phyloP scores from a whole-genome alignment of 1,140 invertebrate species.

The Drepana arcuata region DNA sequence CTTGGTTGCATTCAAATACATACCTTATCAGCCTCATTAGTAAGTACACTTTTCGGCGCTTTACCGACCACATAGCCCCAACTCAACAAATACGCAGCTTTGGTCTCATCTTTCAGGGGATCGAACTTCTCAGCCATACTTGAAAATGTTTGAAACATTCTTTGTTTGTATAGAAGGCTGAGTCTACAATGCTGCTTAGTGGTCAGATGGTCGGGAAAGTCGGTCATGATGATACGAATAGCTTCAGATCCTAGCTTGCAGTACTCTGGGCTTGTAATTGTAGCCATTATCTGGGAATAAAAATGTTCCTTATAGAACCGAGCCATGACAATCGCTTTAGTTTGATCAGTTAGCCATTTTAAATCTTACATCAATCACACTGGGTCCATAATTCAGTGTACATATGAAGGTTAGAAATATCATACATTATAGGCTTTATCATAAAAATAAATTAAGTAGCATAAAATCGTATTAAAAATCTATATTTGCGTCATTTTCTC shows the following conservation, averaged over 20 bases:
- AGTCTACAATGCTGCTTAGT: conserved; percentile 50
- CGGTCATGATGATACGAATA: conserved; percentile 63
- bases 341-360: too few relatives aligned
- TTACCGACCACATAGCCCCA: conserved; percentile 76
- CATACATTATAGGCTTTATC: too few relatives aligned
- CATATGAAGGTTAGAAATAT: too few relatives aligned
- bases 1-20: too few relatives aligned
- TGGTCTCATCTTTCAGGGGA: conserved; percentile 45
- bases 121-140: conserved; percentile 54
- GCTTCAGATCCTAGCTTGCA: conserved; percentile 44
- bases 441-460: too few relatives aligned
- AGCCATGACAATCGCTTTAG: too few relatives aligned
- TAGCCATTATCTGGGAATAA: conserved; percentile 51
- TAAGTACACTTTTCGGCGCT: conserved; percentile 74
- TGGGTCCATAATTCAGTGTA: too few relatives aligned
- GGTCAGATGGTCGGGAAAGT: conserved; percentile 43
- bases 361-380: too few relatives aligned
- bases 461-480: too few relatives aligned
- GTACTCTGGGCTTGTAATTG: conserved; percentile 36
- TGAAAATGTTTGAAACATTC: conserved; percentile 75
- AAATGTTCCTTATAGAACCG: too few relatives aligned
- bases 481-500: too few relatives aligned
- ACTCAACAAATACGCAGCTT: conserved; percentile 74
- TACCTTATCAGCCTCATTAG: conserved; percentile 76
- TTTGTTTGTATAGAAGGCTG: conserved; percentile 74